Base-by-base conservation (phyloP, 2,113 vertebrate genomes). In the Psephotus haematonotus region DNA sequence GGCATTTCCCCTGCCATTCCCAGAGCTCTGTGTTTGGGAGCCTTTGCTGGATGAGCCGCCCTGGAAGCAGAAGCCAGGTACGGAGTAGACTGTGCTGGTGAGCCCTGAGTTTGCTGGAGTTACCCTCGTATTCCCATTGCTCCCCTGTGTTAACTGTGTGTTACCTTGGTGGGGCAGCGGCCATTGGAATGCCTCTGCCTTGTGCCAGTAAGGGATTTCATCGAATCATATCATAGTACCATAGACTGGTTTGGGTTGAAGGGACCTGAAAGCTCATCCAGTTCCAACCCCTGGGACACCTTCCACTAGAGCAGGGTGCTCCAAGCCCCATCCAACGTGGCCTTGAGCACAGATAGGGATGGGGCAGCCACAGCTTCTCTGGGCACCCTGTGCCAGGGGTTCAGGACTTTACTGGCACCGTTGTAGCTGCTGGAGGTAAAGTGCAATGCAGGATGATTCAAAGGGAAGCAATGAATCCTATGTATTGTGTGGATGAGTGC, bases 41-140 rank as follows among this genome's bases (percentile, higher is more conserved):
- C 35, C 43, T 67, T 46, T 41, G 13, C 62, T 47, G 52, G 63
- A 14, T 18, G 35, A 92, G 11, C 63, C 3, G 2, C 19, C 15
- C 35, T 35, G 79, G 82, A 20, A 37, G 39, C 62, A 71, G 55
- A 24, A 64, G 47, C 8, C 0, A 0, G n/a, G 10, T 43, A 39
- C 14, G 0, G 11, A 82, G 33, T 39, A 88, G 88, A 13, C 24
- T 4, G 2, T 28, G 41, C 27, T 24, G 17, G 4, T 0, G 2
- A 9, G 37, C 49, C 59, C 22, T 2, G 15, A 7, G 17, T 35
- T 68, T 64, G n/a, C 35, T 77, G 86, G 37, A 41, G 31, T 53
- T 71, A 81, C 55, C 10, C 7, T 28, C 24, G 2, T 43, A 18
- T 60, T 82, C 43, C 52, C 3, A 24, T 1, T 31, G 13, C 41